Evolutionary conservation across 2,797 vertebrate species (phyloP).

Genomic region (Meda fulgida): DNA sequence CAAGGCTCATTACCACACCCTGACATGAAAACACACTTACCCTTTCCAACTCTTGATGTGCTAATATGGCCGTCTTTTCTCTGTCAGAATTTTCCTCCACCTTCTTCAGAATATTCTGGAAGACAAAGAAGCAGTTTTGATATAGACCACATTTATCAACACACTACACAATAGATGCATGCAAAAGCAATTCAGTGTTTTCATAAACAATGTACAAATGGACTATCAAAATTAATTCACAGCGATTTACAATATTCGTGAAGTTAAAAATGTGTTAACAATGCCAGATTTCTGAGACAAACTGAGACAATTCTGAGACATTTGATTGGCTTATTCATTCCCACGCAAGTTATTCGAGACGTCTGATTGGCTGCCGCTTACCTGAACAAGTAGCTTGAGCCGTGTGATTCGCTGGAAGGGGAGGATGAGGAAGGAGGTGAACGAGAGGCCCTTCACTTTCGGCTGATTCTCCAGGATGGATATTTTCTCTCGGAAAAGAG

Average conservation of each 20-base stretch:
- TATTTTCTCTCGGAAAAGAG: conserved; percentile 88
- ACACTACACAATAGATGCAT: neutral
- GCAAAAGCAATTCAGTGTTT: neutral
- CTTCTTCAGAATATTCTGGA: conserved; percentile 94
- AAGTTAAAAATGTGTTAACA: neutral
- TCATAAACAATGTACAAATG: neutral
- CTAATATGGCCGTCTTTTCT: conserved; percentile 87
- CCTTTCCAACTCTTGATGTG: conserved; percentile 90
- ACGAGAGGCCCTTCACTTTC: conserved; percentile 89
- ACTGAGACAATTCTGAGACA: neutral
- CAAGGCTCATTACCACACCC: conserved; percentile 26
- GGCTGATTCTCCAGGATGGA: conserved; percentile 86
- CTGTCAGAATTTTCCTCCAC: conserved; percentile 89
- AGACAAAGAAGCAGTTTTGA: conserved; percentile 15
- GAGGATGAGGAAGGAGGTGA: conserved; percentile 95
- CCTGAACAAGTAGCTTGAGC: conserved; percentile 93
- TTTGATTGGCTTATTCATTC: neutral
- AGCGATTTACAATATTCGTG: neutral
- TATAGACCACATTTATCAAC: neutral
- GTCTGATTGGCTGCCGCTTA: conserved; percentile 63
- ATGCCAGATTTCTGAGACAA: neutral
- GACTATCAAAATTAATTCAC: neutral
- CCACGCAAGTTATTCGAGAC: neutral
- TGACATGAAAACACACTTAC: conserved; percentile 72
- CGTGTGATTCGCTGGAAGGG: conserved; percentile 97